Evolutionary conservation across 2,797 vertebrate species (phyloP).

Genomic region (Tangara arthus): DNA sequence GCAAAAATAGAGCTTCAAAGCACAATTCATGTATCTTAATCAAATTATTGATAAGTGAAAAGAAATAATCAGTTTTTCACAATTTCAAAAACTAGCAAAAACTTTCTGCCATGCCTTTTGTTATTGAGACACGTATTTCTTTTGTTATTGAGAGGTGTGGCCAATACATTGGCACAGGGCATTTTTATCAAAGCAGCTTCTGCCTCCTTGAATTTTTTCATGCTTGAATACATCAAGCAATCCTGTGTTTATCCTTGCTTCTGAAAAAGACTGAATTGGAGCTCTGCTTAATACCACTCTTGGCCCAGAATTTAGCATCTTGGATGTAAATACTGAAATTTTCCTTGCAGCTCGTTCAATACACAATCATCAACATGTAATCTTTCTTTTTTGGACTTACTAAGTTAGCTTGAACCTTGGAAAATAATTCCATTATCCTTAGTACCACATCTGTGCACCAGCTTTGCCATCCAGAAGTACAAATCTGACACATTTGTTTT

Average conservation of each 20-base stretch:
- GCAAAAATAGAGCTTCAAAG: background rate
- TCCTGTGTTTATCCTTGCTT: background rate
- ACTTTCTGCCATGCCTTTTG: background rate
- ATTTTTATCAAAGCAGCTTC: background rate
- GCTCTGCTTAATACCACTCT: background rate
- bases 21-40: background rate
- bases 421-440: background rate
- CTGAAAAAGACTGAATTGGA: background rate
- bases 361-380: background rate
- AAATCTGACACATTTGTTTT: background rate
- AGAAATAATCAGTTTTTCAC: background rate
- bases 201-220: background rate
- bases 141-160: background rate
- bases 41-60: background rate
- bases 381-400: background rate
- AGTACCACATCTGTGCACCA: background rate
- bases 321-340: background rate
- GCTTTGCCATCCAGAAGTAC: background rate
- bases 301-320: background rate
- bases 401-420: background rate
- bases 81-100: background rate
- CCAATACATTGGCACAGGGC: background rate
- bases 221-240: background rate
- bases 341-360: background rate
- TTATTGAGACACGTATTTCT: background rate